phyloP scores from a whole-genome alignment of 2,888 invertebrate genomes.

The Drosophila fungiperda region DNA sequence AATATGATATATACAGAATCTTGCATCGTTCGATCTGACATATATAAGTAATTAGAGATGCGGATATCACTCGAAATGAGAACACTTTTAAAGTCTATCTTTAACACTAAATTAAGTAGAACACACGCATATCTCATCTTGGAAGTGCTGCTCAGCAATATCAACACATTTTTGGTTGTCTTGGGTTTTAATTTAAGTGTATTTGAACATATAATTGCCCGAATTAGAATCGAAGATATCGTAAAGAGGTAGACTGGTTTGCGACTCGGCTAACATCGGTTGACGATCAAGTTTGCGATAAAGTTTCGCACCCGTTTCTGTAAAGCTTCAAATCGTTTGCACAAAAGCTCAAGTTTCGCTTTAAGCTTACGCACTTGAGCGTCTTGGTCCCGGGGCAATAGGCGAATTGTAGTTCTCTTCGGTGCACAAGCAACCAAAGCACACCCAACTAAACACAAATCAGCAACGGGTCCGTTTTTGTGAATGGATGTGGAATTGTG shows the following conservation, averaged over 20 bases:
- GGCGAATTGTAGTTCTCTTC: slow-evolving; percentile 6
- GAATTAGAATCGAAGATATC: slow-evolving; percentile 3
- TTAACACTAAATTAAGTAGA: neutral
- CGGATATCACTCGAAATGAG: neutral
- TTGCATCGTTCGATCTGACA: neutral
- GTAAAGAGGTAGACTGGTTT: slow-evolving; percentile 6
- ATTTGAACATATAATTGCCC: neutral
- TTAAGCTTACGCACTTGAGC: slow-evolving; percentile 27
- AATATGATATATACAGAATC: neutral
- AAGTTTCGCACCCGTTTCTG: slow-evolving; percentile 13
- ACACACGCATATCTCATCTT: neutral
- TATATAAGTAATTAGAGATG: neutral
- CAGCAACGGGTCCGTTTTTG: neutral
- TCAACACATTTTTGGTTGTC: neutral
- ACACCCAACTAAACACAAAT: slow-evolving; percentile 11
- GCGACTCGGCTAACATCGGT: slow-evolving; percentile 14
- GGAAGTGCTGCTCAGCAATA: neutral
- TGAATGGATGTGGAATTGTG: neutral
- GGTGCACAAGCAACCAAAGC: slow-evolving; percentile 2
- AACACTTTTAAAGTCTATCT: neutral
- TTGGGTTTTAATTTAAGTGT: neutral
- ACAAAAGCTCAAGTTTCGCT: slow-evolving; percentile 28
- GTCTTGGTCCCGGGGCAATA: slow-evolving; percentile 8
- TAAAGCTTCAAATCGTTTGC: slow-evolving; percentile 32
- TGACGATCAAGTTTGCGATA: slow-evolving; percentile 15